Percentiles rank a stretch among this genome's conserved stretches.
Evolutionary conservation across 2,113 vertebrate genomes (phyloP).

Genomic region (Parus major): DNA sequence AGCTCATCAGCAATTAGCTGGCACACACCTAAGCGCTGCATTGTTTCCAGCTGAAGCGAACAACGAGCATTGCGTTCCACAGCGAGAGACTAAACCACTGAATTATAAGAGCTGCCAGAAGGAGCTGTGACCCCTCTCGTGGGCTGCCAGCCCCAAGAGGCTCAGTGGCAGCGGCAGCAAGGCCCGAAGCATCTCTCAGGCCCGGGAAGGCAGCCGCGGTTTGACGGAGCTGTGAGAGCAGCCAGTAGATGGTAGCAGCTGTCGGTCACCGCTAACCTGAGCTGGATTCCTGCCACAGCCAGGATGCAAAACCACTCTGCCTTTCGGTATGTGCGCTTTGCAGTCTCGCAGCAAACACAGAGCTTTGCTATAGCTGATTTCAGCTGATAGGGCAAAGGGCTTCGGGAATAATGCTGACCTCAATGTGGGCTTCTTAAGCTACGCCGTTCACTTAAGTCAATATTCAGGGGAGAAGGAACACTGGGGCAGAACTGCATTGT

Average conservation of each 20-base stretch:
- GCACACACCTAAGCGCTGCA: neutral
- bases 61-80: accelerated
- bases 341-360: neutral
- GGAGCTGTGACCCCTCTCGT: neutral
- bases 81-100: neutral
- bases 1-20: neutral
- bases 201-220: neutral
- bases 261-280: neutral
- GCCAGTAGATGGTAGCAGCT: conserved; percentile 63
- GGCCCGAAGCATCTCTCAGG: neutral
- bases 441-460: conserved; percentile 20
- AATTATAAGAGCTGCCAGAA: neutral
- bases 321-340: neutral
- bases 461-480: conserved; percentile 39
- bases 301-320: neutral
- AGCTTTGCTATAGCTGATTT: conserved; percentile 32
- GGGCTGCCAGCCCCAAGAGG: neutral
- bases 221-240: neutral
- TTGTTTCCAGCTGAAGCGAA: neutral
- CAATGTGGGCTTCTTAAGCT: conserved; percentile 40
- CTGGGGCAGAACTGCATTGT: neutral
- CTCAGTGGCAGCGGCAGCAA: neutral
- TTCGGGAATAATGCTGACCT: conserved; percentile 59
- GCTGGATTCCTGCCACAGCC: neutral
- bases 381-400: conserved; percentile 26